Base-by-base conservation (phyloP, 2,797 vertebrate species). In the Eleutherodactylus coqui region DNA sequence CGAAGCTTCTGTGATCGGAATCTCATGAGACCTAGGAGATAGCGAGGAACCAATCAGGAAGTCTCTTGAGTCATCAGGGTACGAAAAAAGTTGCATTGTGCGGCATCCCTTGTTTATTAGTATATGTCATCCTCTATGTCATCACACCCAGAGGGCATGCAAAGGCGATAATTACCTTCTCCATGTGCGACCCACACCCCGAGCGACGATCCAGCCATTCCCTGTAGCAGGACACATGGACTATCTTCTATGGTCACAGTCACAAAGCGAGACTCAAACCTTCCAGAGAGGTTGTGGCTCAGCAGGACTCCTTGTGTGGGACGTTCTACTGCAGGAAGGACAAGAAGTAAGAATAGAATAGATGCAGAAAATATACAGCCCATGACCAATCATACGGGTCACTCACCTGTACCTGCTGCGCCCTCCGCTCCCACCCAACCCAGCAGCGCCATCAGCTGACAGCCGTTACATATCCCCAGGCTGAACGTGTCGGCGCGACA, bases 161-260 rank as follows among this genome's bases (percentile, higher is more conserved):
- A n/a, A 24, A 24, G 17, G 27, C 2, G 14, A 36, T 38, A 75
- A 6, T 76, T 73, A 98, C 97, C 97, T 96, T 98, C 97, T 53
- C 97, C 96, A 0, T 98, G 97, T 2, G 97, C 96, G 0, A 97
- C 96, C 97, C 97, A 98, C 79, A 97, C 95, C 0, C 97, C 97
- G 72, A 98, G 92, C 24, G 94, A 91, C 0, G 96, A 95, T 0
- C 96, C 96, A 67, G 94, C 95, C 97, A 98, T 97, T 36, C 96
- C 96, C 53, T 76, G 89, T 0, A 98, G 94, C 97, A 97, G 96
- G 84, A 97, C 8, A 5, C 96, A 95, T 0, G 95, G 93, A 2
- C 96, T 96, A 0, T 94, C 91, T 77, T 95, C 93, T 76, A 98
- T 94, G 1, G 92, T 91, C 4, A 98, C 93, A 0, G 94, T 95